Conservation (phyloP, 2,888 invertebrate species). For the Eupsilia transversa region DNA sequence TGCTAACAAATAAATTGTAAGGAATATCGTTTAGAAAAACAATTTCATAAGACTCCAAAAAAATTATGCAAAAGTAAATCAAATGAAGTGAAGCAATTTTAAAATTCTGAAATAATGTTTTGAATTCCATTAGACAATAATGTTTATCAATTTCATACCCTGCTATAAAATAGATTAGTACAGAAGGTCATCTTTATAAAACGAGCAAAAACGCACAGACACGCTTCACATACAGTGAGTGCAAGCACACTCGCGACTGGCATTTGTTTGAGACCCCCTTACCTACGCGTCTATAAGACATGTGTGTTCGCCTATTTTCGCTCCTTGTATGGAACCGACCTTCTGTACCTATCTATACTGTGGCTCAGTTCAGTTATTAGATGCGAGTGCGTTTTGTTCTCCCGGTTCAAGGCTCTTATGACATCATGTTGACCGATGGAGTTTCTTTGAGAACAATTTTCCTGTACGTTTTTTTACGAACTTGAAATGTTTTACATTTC, state of each 20-base stretch:
- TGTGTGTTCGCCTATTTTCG: neutral
- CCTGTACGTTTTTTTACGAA: constrained; percentile 14
- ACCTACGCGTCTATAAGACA: neutral
- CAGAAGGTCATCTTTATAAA: too few species aligned
- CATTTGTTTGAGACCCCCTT: neutral
- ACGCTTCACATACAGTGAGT: neutral
- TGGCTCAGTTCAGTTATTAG: constrained; percentile 14
- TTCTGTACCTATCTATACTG: neutral
- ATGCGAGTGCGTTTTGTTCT: constrained; percentile 41
- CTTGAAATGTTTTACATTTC: constrained; percentile 21
- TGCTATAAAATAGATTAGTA: too few species aligned
- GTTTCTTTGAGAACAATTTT: constrained; percentile 23
- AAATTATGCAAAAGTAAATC: neutral
- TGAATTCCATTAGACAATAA: neutral
- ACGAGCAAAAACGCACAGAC: neutral
- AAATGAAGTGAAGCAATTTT: neutral
- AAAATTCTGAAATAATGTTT: constrained; percentile 5
- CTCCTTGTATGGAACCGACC: neutral
- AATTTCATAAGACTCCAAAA: neutral
- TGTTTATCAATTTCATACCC: neutral
- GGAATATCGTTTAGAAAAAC: constrained; percentile 3
- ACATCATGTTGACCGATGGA: constrained; percentile 23
- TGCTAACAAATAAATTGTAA: neutral
- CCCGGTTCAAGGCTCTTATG: neutral
- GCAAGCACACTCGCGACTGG: neutral